A percentile compares a stretch with the other conserved stretches of the same genome.
These are phyloP conservation scores for Mus caroli DNA, from an alignment of 2,797 vertebrate species.

Conservation along the genomic window DNA sequence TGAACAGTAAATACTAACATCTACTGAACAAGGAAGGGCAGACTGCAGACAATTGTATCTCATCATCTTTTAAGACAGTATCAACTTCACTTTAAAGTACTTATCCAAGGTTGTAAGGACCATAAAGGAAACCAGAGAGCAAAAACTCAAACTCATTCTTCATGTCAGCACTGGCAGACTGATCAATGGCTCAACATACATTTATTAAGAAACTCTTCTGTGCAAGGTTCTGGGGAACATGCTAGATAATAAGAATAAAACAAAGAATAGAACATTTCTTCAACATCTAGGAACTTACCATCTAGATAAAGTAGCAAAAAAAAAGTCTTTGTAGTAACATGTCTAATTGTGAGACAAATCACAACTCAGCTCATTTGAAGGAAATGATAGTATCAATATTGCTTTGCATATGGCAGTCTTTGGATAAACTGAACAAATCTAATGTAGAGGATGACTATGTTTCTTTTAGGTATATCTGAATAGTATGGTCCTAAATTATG, in stretches of 20 bases:
- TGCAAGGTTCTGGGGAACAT: neutral
- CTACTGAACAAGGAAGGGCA: neutral
- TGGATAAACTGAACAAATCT: neutral
- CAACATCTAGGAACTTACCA: neutral
- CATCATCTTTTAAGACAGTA: neutral
- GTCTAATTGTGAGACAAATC: neutral
- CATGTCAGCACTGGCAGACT: neutral
- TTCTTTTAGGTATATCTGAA: neutral
- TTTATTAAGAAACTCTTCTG: slow-evolving; percentile 17
- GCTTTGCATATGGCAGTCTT: neutral
- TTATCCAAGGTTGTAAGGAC: neutral
- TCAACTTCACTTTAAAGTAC: neutral
- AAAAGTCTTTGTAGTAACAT: no score
- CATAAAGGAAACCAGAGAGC: rapidly evolving
- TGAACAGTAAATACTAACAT: neutral
- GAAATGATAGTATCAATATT: rapidly evolving
- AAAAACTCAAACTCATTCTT: neutral
- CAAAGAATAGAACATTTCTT: slow-evolving; percentile 68
- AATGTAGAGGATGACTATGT: neutral
- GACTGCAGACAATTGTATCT: neutral
- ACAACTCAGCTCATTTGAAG: neutral
- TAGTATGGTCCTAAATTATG: neutral
- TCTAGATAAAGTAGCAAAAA: slow-evolving; percentile 14
- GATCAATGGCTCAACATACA: neutral
- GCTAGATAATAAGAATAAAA: neutral